A percentile compares a stretch with the other conserved stretches of the same genome.
phyloP scores from a whole-genome alignment of 2,888 invertebrate genomes.

The Lumbricus terrestris region DNA sequence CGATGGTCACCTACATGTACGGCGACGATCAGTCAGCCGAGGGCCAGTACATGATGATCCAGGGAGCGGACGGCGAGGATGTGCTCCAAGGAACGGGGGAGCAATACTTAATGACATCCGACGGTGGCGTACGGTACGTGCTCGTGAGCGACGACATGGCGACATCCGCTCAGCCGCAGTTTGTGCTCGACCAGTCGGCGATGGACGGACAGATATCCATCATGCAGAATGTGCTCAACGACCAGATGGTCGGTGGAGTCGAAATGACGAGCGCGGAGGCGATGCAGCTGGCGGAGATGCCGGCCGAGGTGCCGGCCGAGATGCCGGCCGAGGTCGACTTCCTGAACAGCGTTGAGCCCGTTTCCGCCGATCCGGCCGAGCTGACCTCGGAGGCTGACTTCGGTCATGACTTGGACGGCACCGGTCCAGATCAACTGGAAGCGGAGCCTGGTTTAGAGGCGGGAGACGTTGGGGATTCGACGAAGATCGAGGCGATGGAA shows the following conservation, averaged over 20 bases:
- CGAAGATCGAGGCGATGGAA: neutral
- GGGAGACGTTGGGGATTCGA: neutral
- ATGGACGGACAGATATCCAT: neutral
- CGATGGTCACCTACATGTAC: constrained; percentile 13
- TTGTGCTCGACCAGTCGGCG: neutral
- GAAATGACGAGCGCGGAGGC: neutral
- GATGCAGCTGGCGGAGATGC: neutral
- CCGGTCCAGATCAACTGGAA: neutral
- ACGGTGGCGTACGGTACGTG: neutral
- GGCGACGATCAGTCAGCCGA: neutral
- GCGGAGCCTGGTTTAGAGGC: neutral
- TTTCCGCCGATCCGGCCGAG: neutral
- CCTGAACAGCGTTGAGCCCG: neutral
- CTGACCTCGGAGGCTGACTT: neutral
- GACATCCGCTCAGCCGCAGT: neutral
- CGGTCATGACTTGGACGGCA: neutral
- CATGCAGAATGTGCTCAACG: neutral
- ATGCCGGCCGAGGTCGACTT: neutral
- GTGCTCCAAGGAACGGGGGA: neutral
- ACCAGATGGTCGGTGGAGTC: neutral
- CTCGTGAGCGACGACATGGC: neutral
- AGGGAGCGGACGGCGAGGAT: neutral
- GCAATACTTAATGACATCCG: neutral
- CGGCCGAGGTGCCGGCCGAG: too few species aligned
- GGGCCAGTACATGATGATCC: constrained; percentile 9